A percentile compares a stretch with the other conserved stretches of the same genome.
phyloP scores from a whole-genome alignment of 2,797 vertebrate genomes.

The Lepidocolaptes lacrymiger region DNA sequence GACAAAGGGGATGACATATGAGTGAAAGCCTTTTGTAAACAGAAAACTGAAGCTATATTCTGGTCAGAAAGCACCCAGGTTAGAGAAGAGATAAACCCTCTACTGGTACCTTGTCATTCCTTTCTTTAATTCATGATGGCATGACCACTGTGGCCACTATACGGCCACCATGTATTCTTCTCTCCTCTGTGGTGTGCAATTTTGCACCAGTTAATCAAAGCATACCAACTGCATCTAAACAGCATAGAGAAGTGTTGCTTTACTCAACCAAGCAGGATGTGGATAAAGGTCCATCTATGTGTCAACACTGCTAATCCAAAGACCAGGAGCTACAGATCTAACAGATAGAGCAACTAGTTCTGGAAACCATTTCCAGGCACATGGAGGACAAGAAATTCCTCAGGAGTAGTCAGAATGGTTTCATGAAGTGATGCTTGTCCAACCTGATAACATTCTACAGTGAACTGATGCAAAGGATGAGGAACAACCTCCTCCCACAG shows the following conservation, averaged over 20 bases:
- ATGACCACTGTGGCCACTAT: neutral
- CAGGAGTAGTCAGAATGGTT: neutral
- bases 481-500: neutral
- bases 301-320: neutral
- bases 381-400: neutral
- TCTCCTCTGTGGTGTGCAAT: neutral
- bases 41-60: neutral
- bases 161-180: neutral
- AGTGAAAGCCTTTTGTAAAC: neutral
- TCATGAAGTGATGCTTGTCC: neutral
- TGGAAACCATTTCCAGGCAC: neutral
- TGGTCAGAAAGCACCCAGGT: neutral
- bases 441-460: neutral
- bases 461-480: neutral
- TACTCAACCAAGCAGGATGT: neutral
- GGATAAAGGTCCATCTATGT: neutral
- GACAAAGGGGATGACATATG: neutral
- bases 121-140: neutral
- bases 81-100: neutral
- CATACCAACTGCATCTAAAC: neutral
- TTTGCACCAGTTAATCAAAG: neutral
- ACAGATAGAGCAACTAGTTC: neutral
- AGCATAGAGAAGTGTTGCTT: neutral
- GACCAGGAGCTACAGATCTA: neutral
- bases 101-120: neutral